Evolutionary conservation across 1,140 invertebrate species (phyloP).

Genomic region (Lasioglossum albipes): DNA sequence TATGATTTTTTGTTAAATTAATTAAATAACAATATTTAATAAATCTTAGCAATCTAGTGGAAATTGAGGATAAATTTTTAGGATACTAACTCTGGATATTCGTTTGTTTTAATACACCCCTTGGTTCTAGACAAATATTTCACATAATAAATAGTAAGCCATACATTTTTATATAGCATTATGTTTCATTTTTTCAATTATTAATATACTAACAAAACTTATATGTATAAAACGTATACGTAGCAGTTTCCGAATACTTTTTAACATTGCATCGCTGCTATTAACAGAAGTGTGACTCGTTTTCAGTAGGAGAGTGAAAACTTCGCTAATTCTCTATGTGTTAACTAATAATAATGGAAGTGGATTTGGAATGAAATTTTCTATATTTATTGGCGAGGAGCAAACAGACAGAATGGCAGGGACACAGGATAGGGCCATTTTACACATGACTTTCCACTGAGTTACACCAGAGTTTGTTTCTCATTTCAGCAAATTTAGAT

Average conservation of each 20-base stretch:
- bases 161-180: background rate
- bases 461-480: constrained; percentile 79
- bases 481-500: constrained; percentile 83
- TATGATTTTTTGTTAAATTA: constrained; percentile 30
- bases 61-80: constrained; percentile 31
- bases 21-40: constrained; percentile 26
- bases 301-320: background rate
- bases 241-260: background rate
- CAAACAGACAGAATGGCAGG: constrained; percentile 78
- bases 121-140: constrained; percentile 10
- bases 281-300: background rate
- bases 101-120: constrained; percentile 21
- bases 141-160: constrained; percentile 3
- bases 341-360: constrained; percentile 36
- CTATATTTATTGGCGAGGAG: constrained; percentile 55
- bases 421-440: constrained; percentile 78
- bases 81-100: constrained; percentile 17
- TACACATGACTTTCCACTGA: constrained; percentile 70
- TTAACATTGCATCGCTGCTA: background rate
- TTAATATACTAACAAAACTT: constrained; percentile 3
- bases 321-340: constrained; percentile 17
- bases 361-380: constrained; percentile 35
- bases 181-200: constrained; percentile 9
- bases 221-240: constrained; percentile 18
- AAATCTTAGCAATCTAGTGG: constrained; percentile 22